Evolutionary conservation across 2,113 vertebrate genomes (phyloP), one percentile per base, ranked within the genome.

Genomic region (Laticauda laticaudata): DNA sequence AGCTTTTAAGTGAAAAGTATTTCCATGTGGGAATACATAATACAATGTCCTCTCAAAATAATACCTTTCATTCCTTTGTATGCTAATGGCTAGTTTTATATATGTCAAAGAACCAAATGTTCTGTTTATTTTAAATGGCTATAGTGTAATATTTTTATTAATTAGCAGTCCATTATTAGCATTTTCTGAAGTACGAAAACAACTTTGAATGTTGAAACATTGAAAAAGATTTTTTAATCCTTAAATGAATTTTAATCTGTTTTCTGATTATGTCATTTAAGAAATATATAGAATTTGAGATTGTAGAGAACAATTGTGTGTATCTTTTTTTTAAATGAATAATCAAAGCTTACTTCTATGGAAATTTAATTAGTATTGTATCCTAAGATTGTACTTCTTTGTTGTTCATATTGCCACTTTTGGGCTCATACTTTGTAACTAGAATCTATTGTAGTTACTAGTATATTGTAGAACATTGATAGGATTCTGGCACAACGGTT

Each of bases 131-230:
- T 86, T 43, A 91, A 56, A 15, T 56, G 23, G 34, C 93, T 95
- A 90, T 93, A n/a, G 24, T 91, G 48, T 39, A 39, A 39, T 39
- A 39, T 39, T 21, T 89, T 54, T 93, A 88, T 81, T 75, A 88
- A 51, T 90, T 57, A 85, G 29, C 18, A 75, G 9, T 64, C 29
- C 26, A 51, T 90, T n/a, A 14, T 90, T 64, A 90, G 53, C 20
- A 57, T 34, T 64, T 90, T 91, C 11, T 91, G 39, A 54, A 34
- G 24, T 81, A 54, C 24, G 15, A 81, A 91, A 56, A 91, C 51
- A 26, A 85, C 5, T 85, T 29, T 39, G 56, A 23, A 64, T 26
- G 26, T 59, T 14, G 23, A 12, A 39, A 23, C 2, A 5, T 3
- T 53, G 29, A 21, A 39, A n/a, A 39, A 34, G 0, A 48, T 8